Evolutionary conservation across 2,888 invertebrate species (phyloP), one percentile per base, ranked within the genome.

Genomic region (Drosophila nr. medialis): DNA sequence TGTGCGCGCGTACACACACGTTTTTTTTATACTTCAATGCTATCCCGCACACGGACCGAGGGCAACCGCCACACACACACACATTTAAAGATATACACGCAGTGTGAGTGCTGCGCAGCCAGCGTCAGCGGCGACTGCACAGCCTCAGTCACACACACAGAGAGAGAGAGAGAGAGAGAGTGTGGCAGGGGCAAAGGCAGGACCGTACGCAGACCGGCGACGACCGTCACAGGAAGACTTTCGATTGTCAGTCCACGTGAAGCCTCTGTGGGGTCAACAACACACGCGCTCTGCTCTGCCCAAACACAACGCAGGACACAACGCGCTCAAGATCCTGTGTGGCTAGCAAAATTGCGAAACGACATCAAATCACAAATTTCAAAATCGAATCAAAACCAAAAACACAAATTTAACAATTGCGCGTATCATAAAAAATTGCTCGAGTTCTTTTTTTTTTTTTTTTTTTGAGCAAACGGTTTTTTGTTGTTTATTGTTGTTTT

Each of bases 201-300:
- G 64, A 73, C 75, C 55, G 68, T 50, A 64, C 48, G 54, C 32
- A 53, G 62, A 73, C 75, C 81, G 81, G 50, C 74, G 80, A 83
- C 90, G 89, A 84, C 83, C 81, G 89, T 83, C 89, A 82, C 81
- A 86, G 90, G 83, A 89, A 76, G 77, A 83, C 90, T 83, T 80
- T 82, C 77, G 82, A 87, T 86, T 86, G 88, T 92, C 92, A 92
- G 92, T 92, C 90, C 92, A 92, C 91, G 91, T 86, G 89, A 91
- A 92, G 89, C 91, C 91, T 90, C 90, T 92, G 92, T 91, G 91
- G 92, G 91, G 92, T 92, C 91, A 92, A 92, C 92, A 92, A 89
- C 88, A 88, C 75, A 85, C 86, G 82, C 83, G 84, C 83, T 83
- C 55, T 54, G 45, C 82, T 76, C 40, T 40, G 40, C 56, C 56